A percentile compares a stretch with the other conserved stretches of the same genome.
These are phyloP conservation scores for Tachycineta bicolor DNA, from an alignment of 2,113 vertebrate species.

Conservation along the genomic window DNA sequence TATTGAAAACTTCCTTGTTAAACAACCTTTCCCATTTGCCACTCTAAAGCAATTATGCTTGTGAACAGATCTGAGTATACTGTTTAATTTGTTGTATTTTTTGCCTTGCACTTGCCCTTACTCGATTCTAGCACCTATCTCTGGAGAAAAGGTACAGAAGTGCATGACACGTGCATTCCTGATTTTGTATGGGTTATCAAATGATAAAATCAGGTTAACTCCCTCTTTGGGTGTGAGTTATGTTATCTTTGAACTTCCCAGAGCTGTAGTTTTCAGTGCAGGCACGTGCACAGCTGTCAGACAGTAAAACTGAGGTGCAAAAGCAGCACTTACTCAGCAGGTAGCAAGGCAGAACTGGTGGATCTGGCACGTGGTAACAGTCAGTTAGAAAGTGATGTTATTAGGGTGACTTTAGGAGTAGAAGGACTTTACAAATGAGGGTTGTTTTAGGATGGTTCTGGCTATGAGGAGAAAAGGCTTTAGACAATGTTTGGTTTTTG, in stretches of 20 bases:
- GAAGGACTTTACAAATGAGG: neutral
- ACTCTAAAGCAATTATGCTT: neutral
- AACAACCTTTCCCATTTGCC: neutral
- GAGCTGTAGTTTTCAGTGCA: neutral
- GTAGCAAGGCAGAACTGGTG: neutral
- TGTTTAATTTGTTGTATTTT: neutral
- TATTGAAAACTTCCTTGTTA: neutral
- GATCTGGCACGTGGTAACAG: neutral
- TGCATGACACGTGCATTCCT: neutral
- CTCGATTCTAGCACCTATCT: neutral
- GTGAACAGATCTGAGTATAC: neutral
- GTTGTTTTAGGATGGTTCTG: neutral
- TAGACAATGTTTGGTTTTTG: neutral
- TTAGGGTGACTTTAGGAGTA: neutral
- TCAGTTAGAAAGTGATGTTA: neutral
- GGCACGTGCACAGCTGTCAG: neutral
- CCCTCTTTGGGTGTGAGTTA: neutral
- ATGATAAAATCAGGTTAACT: neutral
- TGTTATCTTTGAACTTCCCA: neutral
- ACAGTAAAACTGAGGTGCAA: neutral
- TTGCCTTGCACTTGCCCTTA: neutral
- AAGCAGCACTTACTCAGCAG: neutral
- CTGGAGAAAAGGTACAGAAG: neutral
- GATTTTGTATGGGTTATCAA: neutral
- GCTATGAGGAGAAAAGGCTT: neutral